phyloP scores from a whole-genome alignment of 2,113 vertebrate genomes.

The Amblyopsis rosae region DNA sequence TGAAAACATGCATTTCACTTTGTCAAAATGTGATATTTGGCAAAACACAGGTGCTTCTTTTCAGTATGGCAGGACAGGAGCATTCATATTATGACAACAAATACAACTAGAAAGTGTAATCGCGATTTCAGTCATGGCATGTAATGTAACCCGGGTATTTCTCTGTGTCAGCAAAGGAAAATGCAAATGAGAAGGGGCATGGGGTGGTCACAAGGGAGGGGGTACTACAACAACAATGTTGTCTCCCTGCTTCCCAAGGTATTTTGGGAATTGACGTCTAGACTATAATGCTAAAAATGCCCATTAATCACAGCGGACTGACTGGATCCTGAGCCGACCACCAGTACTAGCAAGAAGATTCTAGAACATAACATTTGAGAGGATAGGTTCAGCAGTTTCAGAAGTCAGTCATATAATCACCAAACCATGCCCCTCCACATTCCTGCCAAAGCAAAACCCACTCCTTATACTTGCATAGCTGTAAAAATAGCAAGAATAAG shows the following conservation, averaged over 20 bases:
- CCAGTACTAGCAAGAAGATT: conserved; percentile 3
- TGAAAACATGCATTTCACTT: no score
- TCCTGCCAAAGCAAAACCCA: background rate
- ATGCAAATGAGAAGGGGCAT: conserved; percentile 16
- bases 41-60: no score
- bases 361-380: conserved; percentile 4
- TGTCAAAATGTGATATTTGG: no score
- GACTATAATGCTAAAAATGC: conserved; percentile 50
- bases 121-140: background rate
- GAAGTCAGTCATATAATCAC: background rate
- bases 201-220: conserved; percentile 1
- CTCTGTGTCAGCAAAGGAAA: conserved; percentile 7
- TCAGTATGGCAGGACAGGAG: no score
- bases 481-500: background rate
- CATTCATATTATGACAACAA: background rate
- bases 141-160: background rate
- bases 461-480: background rate
- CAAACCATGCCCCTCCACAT: background rate
- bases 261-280: conserved; percentile 63
- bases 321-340: conserved; percentile 16
- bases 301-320: conserved; percentile 50
- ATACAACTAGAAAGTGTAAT: background rate
- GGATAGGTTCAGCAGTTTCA: background rate
- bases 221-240: conserved; percentile 40
- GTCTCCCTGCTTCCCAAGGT: conserved; percentile 39